These are phyloP conservation scores for Dromiciops gliroides DNA, from an alignment of 2,113 vertebrate species.

Conservation along the genomic window DNA sequence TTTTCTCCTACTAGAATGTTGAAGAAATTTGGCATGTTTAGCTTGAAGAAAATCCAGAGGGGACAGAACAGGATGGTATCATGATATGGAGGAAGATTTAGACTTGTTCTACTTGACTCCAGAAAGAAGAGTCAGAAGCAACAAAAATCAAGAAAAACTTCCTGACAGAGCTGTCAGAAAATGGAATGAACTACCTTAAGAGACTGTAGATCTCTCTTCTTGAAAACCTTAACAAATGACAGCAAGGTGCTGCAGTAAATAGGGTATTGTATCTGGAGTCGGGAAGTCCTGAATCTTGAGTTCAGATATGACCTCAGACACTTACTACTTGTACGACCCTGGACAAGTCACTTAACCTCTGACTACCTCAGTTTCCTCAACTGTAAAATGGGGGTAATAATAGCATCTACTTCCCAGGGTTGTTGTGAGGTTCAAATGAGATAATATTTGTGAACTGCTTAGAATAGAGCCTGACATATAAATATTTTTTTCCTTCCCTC, in stretches of 20 bases:
- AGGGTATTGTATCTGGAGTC: neutral
- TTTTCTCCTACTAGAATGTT: neutral
- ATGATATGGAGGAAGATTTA: neutral
- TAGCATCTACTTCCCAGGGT: neutral
- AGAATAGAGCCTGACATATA: too few species aligned
- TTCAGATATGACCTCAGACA: neutral
- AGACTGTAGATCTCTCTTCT: neutral
- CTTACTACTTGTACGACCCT: neutral
- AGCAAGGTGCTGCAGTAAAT: neutral
- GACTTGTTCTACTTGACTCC: neutral
- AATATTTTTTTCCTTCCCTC: too few species aligned
- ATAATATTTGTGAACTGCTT: too few species aligned
- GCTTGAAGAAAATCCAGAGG: neutral
- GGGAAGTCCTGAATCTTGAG: neutral
- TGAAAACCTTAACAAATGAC: neutral
- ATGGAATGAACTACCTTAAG: neutral
- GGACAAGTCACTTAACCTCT: neutral
- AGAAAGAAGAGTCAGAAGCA: neutral
- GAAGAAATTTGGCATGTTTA: neutral
- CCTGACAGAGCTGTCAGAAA: neutral
- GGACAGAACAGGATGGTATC: neutral
- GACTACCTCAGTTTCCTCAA: neutral
- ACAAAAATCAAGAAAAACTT: neutral
- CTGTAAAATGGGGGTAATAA: neutral
- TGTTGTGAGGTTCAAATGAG: neutral